Percentiles rank a stretch among this genome's conserved stretches.
Conservation (phyloP, 2,888 invertebrate species). For the Fragum sueziense region DNA sequence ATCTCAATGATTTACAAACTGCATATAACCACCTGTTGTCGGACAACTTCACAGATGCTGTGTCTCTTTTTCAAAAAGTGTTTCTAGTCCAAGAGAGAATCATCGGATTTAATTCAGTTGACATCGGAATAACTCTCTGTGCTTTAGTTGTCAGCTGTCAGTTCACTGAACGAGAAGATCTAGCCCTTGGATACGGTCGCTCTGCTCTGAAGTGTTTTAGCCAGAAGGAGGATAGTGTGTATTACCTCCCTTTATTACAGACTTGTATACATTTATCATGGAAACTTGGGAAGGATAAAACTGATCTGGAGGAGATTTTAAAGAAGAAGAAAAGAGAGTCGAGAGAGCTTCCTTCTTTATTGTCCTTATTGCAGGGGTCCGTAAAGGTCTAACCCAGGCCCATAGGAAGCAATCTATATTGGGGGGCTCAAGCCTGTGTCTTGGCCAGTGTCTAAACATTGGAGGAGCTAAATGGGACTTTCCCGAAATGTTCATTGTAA, state of each 20-base stretch:
- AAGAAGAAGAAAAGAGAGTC: slow-evolving; percentile 58
- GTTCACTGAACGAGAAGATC: slow-evolving; percentile 71
- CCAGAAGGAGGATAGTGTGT: slow-evolving; percentile 66
- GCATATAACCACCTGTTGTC: slow-evolving; percentile 74
- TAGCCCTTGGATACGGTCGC: slow-evolving; percentile 78
- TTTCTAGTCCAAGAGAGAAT: slow-evolving; percentile 80
- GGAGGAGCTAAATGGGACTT: no score
- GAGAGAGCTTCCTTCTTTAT: slow-evolving; percentile 51
- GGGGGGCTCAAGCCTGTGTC: no score
- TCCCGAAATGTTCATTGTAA: no score
- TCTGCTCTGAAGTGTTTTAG: slow-evolving; percentile 74
- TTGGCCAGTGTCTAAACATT: no score
- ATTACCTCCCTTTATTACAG: slow-evolving; percentile 77
- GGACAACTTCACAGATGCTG: slow-evolving; percentile 76
- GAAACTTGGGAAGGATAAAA: slow-evolving; percentile 80
- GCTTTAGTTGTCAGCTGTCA: slow-evolving; percentile 77
- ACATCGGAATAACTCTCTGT: slow-evolving; percentile 77
- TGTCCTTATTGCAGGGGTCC: slow-evolving; percentile 32
- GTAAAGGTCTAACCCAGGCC: background rate
- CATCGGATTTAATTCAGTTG: slow-evolving; percentile 71
- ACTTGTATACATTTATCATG: slow-evolving; percentile 78
- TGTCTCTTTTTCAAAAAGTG: slow-evolving; percentile 76
- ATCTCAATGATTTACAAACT: slow-evolving; percentile 72
- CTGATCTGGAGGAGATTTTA: slow-evolving; percentile 71
- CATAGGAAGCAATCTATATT: background rate